Conservation (phyloP, 1,140 invertebrate species). For the Hylyphantes graminicola region DNA sequence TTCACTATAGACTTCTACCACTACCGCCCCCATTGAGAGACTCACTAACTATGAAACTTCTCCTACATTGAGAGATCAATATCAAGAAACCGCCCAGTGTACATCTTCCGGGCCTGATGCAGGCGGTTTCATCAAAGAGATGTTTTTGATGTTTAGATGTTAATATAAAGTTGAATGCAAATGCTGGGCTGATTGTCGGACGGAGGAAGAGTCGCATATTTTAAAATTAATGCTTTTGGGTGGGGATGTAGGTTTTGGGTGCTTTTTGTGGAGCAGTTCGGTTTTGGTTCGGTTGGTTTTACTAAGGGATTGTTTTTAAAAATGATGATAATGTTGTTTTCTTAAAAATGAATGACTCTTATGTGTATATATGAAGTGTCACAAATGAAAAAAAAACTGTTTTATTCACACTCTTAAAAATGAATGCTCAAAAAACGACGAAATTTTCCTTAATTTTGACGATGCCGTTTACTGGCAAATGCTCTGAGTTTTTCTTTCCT, state of each 20-base stretch:
- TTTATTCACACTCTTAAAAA: no score
- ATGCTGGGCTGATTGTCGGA: slow-evolving; percentile 49
- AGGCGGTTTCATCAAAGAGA: slow-evolving; percentile 46
- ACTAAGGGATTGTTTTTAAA: no score
- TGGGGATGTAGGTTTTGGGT: not conserved
- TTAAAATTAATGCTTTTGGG: slow-evolving; percentile 54
- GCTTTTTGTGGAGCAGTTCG: not conserved
- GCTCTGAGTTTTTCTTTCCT: no score
- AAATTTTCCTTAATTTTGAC: no score
- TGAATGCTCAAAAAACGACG: no score
- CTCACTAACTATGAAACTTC: slow-evolving; percentile 43
- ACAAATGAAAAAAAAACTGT: no score
- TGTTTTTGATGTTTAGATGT: slow-evolving; percentile 56
- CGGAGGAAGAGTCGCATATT: slow-evolving; percentile 43
- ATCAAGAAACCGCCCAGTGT: slow-evolving; percentile 34
- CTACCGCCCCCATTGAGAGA: not conserved
- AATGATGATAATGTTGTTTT: no score
- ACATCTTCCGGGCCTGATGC: slow-evolving; percentile 8
- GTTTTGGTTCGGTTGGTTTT: no score
- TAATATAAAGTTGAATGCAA: slow-evolving; percentile 58
- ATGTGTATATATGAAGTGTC: no score
- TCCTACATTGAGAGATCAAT: slow-evolving; percentile 46
- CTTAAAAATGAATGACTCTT: no score
- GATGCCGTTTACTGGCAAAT: no score
- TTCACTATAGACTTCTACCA: slow-evolving; percentile 15